Percentiles rank a stretch among this genome's conserved stretches.
Evolutionary conservation across 1,140 invertebrate genomes (phyloP).

Genomic region (Meteorus sp.): DNA sequence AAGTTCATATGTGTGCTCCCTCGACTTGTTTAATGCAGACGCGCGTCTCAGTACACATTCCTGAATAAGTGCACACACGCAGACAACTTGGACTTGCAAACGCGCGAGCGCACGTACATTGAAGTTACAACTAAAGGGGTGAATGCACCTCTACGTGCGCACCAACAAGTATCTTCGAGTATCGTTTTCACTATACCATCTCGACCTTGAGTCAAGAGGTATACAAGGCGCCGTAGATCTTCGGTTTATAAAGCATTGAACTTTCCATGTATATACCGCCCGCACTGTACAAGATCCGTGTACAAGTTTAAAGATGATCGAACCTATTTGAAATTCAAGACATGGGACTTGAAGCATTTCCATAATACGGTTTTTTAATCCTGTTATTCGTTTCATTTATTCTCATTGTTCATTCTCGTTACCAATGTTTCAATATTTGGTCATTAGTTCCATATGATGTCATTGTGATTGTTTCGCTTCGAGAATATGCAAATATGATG

Average conservation of each 20-base stretch:
- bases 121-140: slow-evolving; percentile 33
- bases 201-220: slow-evolving; percentile 54
- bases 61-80: slow-evolving; percentile 28
- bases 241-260: not conserved
- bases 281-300: too few species aligned
- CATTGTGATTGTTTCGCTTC: slow-evolving; percentile 5
- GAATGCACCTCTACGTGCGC: slow-evolving; percentile 42
- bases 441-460: too few species aligned
- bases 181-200: slow-evolving; percentile 47
- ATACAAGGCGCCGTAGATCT: slow-evolving; percentile 9
- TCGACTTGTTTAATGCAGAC: slow-evolving; percentile 5
- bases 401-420: too few species aligned
- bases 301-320: too few species aligned
- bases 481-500: slow-evolving; percentile 19
- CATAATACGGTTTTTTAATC: too few species aligned
- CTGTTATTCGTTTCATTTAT: not conserved
- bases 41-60: slow-evolving; percentile 19
- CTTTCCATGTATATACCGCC: too few species aligned
- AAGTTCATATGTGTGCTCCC: not conserved
- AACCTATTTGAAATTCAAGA: too few species aligned
- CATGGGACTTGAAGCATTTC: too few species aligned
- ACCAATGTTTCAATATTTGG: too few species aligned
- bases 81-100: too few species aligned
- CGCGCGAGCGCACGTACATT: slow-evolving; percentile 4
- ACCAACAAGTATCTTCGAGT: slow-evolving; percentile 33